Evolutionary conservation across 2,888 invertebrate species (phyloP).

Genomic region (Chesias legatella): DNA sequence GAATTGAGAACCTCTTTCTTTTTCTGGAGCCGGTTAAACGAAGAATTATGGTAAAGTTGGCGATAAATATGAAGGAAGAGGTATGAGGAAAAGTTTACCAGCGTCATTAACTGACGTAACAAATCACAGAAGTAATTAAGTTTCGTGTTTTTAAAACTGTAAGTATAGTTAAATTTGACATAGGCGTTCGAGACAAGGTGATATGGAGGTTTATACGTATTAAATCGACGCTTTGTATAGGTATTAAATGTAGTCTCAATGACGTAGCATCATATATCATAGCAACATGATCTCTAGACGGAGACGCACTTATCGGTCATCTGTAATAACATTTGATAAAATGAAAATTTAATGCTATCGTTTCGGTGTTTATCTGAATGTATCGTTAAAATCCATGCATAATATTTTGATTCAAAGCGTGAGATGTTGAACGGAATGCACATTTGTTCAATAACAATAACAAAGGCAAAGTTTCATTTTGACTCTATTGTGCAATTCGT

Average conservation of each 20-base stretch:
- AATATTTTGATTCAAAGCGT: constrained; percentile 25
- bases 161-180: constrained; percentile 15
- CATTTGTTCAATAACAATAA: constrained; percentile 8
- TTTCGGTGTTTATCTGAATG: constrained; percentile 24
- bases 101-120: no score
- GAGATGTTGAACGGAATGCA: constrained; percentile 8
- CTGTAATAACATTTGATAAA: constrained; percentile 23
- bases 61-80: no score
- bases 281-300: constrained; percentile 13
- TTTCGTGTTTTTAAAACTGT: no score
- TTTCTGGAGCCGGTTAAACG: no score
- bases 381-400: constrained; percentile 10
- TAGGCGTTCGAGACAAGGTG: constrained; percentile 18
- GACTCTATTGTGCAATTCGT: constrained; percentile 1
- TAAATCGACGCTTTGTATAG: no score
- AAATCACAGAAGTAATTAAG: no score
- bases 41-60: no score
- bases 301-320: constrained; percentile 18
- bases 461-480: constrained; percentile 5
- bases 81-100: no score
- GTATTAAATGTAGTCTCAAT: constrained; percentile 16
- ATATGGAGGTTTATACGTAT: constrained; percentile 18
- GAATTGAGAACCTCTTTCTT: no score
- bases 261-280: constrained; percentile 8
- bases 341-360: constrained; percentile 18